Evolutionary conservation across 2,113 vertebrate genomes (phyloP).

Genomic region (Plecotus auritus): DNA sequence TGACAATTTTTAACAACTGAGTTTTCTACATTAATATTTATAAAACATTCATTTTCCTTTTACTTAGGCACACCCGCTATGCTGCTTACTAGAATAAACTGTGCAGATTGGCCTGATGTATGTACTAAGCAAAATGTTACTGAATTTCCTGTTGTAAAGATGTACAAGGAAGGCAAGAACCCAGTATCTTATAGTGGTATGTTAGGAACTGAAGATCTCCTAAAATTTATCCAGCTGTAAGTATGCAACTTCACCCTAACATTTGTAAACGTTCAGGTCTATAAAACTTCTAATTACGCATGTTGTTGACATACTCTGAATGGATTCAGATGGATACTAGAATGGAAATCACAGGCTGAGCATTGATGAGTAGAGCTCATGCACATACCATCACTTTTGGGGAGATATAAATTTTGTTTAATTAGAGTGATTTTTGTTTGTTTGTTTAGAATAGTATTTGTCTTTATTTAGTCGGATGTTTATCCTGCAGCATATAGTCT

Average conservation of each 20-base stretch:
- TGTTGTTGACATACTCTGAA: neutral
- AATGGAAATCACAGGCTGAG: neutral
- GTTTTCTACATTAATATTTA: neutral
- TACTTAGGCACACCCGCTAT: conserved; percentile 74
- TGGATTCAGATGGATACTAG: neutral
- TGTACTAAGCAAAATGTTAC: conserved; percentile 87
- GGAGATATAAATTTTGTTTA: conserved; percentile 8
- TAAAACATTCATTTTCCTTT: conserved; percentile 44
- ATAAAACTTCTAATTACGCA: neutral
- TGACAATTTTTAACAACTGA: neutral
- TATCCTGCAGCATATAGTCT: neutral
- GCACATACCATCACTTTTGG: neutral
- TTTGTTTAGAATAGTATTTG: neutral
- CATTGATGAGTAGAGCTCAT: neutral
- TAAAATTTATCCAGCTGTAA: conserved; percentile 91
- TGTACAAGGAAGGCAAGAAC: conserved; percentile 78
- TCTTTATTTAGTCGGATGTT: conserved; percentile 19
- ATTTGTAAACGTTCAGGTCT: neutral
- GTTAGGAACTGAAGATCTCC: conserved; percentile 86
- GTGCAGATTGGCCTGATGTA: conserved; percentile 90
- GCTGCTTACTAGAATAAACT: conserved; percentile 86
- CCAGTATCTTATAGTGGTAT: conserved; percentile 85
- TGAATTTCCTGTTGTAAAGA: conserved; percentile 85
- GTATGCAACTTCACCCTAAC: conserved; percentile 64
- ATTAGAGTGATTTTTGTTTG: neutral